These are phyloP conservation scores for Sphinx pinastri DNA, from an alignment of 2,888 invertebrate species.

Conservation along the genomic window DNA sequence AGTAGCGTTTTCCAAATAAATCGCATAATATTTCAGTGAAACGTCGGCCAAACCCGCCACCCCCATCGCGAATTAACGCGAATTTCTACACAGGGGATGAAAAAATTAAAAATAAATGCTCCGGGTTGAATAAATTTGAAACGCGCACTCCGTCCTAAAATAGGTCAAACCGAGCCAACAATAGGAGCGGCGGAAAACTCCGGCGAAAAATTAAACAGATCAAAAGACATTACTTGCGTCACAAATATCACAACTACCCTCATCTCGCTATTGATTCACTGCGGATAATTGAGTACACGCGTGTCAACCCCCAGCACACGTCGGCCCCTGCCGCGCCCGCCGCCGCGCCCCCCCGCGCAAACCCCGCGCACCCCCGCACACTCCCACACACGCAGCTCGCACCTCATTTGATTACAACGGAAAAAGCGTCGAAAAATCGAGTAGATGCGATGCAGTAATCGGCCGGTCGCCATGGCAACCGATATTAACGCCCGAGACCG, in stretches of 20 bases:
- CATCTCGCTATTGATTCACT: conserved; percentile 84
- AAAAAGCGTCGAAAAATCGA: conserved; percentile 84
- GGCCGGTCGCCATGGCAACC: conserved; percentile 77
- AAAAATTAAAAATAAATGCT: conserved; percentile 32
- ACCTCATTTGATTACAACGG: conserved; percentile 84
- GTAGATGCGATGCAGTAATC: conserved; percentile 81
- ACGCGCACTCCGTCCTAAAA: conserved; percentile 34
- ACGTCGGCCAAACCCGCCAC: not conserved
- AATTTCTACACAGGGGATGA: conserved; percentile 25
- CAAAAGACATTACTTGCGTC: conserved; percentile 70
- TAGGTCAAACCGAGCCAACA: conserved; percentile 45
- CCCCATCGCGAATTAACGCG: conserved; percentile 28
- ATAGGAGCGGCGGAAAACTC: conserved; percentile 31
- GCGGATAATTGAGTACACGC: conserved; percentile 84
- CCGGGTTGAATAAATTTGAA: conserved; percentile 21
- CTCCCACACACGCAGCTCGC: conserved; percentile 66
- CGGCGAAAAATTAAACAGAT: conserved; percentile 64
- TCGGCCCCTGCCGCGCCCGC: conserved; percentile 40
- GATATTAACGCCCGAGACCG: conserved; percentile 76
- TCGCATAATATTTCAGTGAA: too few relatives aligned
- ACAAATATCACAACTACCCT: conserved; percentile 79
- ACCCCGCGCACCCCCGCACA: conserved; percentile 38
- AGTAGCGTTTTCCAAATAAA: too few relatives aligned
- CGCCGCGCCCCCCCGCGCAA: conserved; percentile 41
- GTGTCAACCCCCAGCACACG: conserved; percentile 60